Percentiles rank a stretch among this genome's conserved stretches.
Conservation (phyloP, 2,888 invertebrate species). For the Heliconius hortense region DNA sequence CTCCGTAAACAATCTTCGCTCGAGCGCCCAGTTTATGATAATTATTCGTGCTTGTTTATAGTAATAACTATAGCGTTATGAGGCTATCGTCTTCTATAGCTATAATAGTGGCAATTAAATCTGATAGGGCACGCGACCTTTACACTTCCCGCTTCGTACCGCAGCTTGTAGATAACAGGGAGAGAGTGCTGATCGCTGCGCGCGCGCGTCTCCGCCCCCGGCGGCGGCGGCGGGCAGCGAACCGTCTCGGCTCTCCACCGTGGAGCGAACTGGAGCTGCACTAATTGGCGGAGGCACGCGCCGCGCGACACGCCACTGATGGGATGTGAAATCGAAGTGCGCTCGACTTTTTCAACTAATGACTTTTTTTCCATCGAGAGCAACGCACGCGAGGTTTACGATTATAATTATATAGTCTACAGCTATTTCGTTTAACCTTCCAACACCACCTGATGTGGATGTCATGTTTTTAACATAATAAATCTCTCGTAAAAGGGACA, state of each 20-base stretch:
- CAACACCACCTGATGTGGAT: background rate
- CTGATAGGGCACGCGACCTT: constrained; percentile 76
- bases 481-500: constrained; percentile 20
- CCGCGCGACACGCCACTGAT: constrained; percentile 75
- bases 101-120: constrained; percentile 75
- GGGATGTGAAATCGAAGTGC: constrained; percentile 77
- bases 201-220: constrained; percentile 56
- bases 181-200: constrained; percentile 67
- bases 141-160: constrained; percentile 66
- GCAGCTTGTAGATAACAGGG: constrained; percentile 54
- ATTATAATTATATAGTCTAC: background rate
- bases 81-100: constrained; percentile 65
- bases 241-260: constrained; percentile 73
- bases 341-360: constrained; percentile 68
- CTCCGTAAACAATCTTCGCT: constrained; percentile 59
- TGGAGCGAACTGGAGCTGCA: constrained; percentile 79
- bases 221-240: constrained; percentile 60
- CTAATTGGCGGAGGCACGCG: constrained; percentile 80
- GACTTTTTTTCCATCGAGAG: constrained; percentile 56
- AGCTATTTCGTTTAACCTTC: background rate
- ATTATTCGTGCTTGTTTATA: constrained; percentile 68
- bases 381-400: constrained; percentile 32
- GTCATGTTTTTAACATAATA: constrained; percentile 3
- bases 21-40: constrained; percentile 68
- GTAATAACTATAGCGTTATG: constrained; percentile 69